Evolutionary conservation across 2,113 vertebrate genomes (phyloP), one percentile per base, ranked within the genome.

Genomic region (Echinops telfairi): DNA sequence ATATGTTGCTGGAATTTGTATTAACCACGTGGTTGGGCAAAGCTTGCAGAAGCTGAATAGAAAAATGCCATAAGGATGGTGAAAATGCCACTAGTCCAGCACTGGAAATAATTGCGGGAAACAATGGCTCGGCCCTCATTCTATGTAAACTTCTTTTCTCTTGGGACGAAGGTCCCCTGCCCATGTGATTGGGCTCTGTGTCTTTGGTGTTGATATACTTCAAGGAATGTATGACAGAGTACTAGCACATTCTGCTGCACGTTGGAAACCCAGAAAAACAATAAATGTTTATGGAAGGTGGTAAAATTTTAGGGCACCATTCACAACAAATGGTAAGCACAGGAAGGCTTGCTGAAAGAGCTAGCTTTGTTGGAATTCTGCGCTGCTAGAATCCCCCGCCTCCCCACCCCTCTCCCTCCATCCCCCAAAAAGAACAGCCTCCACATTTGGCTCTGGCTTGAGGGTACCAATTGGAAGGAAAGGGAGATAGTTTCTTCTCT

Each of bases 261-360:
- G 73, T 38, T 0, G 1, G 84, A 94, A 86, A 82, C 3, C n/a
- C 86, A 71, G 86, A 36, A 94, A 91, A 76, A 94, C 77, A 77
- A 76, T 89, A 85, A 81, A 75, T 53, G 80, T 93, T 97, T 94
- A 94, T 17, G 64, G 81, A 53, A 90, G 90, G 93, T 3, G 57
- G 92, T 96, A 92, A 96, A 95, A 86, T 89, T 96, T 96, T 94
- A 96, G 86, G 93, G 90, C 77, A 84, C 70, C 82, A 85, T 92
- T 95, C 94, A 83, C 81, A 87, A 58, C 68, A 88, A 92, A 83
- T 47, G 83, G 85, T 95, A 93, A 93, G 47, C 90, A 47, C 2
- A 57, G 14, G 53, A 60, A 76, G 78, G 10, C 53, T 95, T 78
- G 12, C 71, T 0, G 1, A 36, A 53, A 66, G 66, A 43, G 0